Evolutionary conservation across 2,113 vertebrate species (phyloP), one percentile per base, ranked within the genome.

Genomic region (Corydoras maculifer): DNA sequence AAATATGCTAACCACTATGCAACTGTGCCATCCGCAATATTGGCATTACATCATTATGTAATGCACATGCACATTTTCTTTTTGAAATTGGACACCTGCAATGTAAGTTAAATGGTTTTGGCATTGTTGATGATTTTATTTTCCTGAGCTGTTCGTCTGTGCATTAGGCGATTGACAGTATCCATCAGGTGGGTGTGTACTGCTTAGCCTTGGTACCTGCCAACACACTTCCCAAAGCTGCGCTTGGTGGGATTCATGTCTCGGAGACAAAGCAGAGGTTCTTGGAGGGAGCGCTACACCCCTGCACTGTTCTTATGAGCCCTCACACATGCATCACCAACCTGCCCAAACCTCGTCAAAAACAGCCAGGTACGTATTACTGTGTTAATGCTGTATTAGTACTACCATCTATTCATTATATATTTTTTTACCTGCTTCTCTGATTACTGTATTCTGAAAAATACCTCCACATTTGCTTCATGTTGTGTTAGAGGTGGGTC

Each of bases 211-310:
- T 98, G 83, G 95, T 98, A 58, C 96, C 94, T n/a, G 96, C 96
- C 73, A 98, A 98, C 89, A 98, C 93, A 1, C 87, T 98, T 72
- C 96, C 96, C 74, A 98, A 98, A 82, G 93, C 95, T 65, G 94
- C 96, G 0, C 91, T 98, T 0, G 96, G 95, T 7, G 96, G 96
- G 58, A 96, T 98, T 79, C 95, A 98, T 50, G 89, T 98, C 81
- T 96, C 95, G 12, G 96, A 98, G 86, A 95, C 94, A 2, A 97
- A 94, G 70, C 96, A 98, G 82, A 93, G 94, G 74, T 98, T 98
- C 81, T 84, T 98, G 83, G 95, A 97, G 77, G 96, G 96, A 8
- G 87, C 88, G 2, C 82, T 98, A 79, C 95, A 98, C 76, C 96
- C 96, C 0, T 98, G 96, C 76, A 97, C 93, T 0, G 94, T 98